Conservation (phyloP, 2,888 invertebrate species). For the Acanthacorydalis orientalis region DNA sequence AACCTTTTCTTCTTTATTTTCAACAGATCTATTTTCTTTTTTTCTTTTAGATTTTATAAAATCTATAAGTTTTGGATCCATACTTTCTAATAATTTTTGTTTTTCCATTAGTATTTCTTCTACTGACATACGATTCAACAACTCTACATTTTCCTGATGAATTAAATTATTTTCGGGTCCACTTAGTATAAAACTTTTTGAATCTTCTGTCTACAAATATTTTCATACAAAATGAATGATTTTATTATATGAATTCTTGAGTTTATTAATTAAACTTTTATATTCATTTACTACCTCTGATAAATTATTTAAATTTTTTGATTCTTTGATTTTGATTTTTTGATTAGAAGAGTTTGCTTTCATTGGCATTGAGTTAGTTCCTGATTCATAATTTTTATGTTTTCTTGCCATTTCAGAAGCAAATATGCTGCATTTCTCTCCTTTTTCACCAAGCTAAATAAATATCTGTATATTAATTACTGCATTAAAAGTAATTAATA, state of each 20-base stretch:
- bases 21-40: conserved; percentile 9
- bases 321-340: too few species aligned
- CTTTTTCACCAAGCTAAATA: conserved; percentile 14
- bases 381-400: conserved; percentile 10
- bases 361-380: conserved; percentile 16
- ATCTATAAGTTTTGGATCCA: conserved; percentile 49
- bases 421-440: conserved; percentile 32
- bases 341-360: conserved; percentile 9
- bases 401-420: conserved; percentile 24
- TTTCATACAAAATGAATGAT: too few species aligned
- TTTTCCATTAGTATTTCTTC: conserved; percentile 62
- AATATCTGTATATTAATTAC: background rate
- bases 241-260: too few species aligned
- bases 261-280: too few species aligned
- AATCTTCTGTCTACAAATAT: conserved; percentile 11
- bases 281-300: too few species aligned
- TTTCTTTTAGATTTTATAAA: conserved; percentile 38
- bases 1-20: conserved; percentile 11
- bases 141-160: conserved; percentile 54
- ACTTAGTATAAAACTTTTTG: conserved; percentile 32
- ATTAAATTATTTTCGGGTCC: conserved; percentile 33
- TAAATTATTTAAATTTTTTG: too few species aligned
- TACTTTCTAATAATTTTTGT: conserved; percentile 40
- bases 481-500: too few species aligned
- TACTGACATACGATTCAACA: conserved; percentile 48